Conservation (phyloP, 1,140 invertebrate genomes). For the Anastrepha ludens region DNA sequence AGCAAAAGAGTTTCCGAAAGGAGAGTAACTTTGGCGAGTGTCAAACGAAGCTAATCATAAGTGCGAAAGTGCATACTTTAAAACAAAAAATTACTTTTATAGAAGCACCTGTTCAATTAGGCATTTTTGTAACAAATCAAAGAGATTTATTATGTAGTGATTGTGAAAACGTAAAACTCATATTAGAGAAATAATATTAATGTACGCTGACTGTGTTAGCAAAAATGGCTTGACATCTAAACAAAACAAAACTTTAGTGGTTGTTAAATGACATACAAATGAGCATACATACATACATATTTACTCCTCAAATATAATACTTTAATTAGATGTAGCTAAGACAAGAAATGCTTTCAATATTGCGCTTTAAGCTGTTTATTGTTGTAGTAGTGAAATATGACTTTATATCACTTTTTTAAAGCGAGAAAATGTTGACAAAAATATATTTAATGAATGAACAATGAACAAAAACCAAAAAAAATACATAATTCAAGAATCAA, state of each 20-base stretch:
- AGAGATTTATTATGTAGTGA: too few species aligned
- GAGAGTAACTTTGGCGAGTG: not conserved
- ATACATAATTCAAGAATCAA: not conserved
- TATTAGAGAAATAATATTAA: not conserved
- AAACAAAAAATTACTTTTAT: not conserved
- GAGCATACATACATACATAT: constrained; percentile 11
- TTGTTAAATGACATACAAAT: not conserved
- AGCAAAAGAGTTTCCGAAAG: not conserved
- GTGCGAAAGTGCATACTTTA: not conserved
- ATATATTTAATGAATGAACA: too few species aligned
- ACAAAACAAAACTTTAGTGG: constrained; percentile 4
- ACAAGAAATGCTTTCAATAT: too few species aligned
- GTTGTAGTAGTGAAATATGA: not conserved
- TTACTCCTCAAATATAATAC: not conserved
- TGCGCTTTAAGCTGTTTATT: not conserved
- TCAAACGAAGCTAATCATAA: not conserved
- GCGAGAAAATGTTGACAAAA: not conserved
- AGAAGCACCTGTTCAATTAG: too few species aligned
- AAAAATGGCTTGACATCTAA: not conserved
- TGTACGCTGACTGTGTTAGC: not conserved
- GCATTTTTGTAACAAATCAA: too few species aligned
- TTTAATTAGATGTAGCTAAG: constrained; percentile 10
- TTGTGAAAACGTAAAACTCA: too few species aligned
- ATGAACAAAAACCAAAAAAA: not conserved
- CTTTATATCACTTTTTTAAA: not conserved